Conservation (phyloP, 2,113 vertebrate genomes). For the Irena cyanogastra region DNA sequence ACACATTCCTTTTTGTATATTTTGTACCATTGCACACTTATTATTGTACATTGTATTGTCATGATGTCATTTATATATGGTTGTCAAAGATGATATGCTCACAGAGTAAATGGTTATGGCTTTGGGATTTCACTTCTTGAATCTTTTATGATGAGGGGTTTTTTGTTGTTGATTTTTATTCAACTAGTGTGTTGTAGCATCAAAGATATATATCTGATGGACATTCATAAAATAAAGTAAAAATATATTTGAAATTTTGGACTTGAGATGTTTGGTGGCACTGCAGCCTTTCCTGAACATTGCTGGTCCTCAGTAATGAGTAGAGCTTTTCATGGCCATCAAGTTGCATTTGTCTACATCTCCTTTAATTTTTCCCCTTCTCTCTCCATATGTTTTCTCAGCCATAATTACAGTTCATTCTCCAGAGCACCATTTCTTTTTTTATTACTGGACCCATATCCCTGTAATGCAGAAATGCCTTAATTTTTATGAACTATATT, state of each 20-base stretch:
- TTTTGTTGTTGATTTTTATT: conserved; percentile 58
- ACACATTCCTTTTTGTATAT: conserved; percentile 58
- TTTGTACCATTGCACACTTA: conserved; percentile 50
- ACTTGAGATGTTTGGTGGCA: too few species aligned
- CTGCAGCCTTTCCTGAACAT: too few species aligned
- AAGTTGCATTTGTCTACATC: neutral
- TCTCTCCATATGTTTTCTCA: neutral
- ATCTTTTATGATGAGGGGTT: conserved; percentile 46
- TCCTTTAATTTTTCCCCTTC: neutral
- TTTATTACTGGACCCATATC: neutral
- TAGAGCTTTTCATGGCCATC: neutral
- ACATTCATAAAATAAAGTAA: conserved; percentile 57
- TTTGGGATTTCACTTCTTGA: conserved; percentile 57
- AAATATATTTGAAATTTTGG: conserved; percentile 46
- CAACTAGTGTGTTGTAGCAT: conserved; percentile 31
- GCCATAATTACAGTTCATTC: conserved; percentile 18
- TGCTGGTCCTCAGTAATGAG: neutral
- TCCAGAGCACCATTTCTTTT: neutral
- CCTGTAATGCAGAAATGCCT: conserved; percentile 57
- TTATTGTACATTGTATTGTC: conserved; percentile 37
- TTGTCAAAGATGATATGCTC: conserved; percentile 39
- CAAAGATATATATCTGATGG: conserved; percentile 35
- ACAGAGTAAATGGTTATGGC: conserved; percentile 37
- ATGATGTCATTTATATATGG: conserved; percentile 43
- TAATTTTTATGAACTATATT: conserved; percentile 61